Percentiles rank a stretch among this genome's conserved stretches.
These are phyloP conservation scores for Rhinolophus ferrumequinum DNA, from an alignment of 2,113 vertebrate genomes.

Conservation along the genomic window DNA sequence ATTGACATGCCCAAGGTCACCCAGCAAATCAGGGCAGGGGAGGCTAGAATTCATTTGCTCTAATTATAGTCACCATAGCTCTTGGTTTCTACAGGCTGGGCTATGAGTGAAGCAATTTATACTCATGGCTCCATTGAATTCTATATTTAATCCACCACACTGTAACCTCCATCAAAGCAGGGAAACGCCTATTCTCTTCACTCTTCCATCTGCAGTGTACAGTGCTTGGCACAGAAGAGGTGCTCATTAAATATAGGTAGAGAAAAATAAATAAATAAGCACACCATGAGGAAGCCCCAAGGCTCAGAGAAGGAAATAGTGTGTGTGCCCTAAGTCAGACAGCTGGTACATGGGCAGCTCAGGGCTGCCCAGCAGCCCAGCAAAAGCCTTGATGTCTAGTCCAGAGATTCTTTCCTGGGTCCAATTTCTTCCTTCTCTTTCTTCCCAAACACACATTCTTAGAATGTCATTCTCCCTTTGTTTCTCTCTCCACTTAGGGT, in stretches of 20 bases:
- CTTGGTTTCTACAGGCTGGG: background rate
- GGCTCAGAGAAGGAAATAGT: background rate
- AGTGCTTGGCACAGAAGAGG: background rate
- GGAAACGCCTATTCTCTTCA: constrained; percentile 1
- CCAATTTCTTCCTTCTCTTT: background rate
- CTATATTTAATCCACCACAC: constrained; percentile 74
- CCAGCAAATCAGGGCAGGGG: background rate
- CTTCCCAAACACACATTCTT: background rate
- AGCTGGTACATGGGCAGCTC: fast-evolving
- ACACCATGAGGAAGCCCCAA: background rate
- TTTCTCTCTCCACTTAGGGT: background rate
- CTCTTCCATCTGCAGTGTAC: background rate
- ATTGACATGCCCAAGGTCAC: constrained; percentile 57
- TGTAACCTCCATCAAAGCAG: background rate
- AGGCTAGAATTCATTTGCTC: background rate
- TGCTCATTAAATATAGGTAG: background rate
- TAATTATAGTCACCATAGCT: constrained; percentile 66
- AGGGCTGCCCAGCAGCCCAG: background rate
- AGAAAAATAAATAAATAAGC: background rate
- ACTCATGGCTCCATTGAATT: constrained; percentile 10
- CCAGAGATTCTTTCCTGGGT: background rate
- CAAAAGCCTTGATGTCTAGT: background rate
- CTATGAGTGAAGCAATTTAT: constrained; percentile 28
- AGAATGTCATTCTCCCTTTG: background rate
- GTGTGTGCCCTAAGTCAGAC: background rate